These are phyloP conservation scores for Sylvietta virens DNA, from an alignment of 2,113 vertebrate genomes.

Conservation along the genomic window DNA sequence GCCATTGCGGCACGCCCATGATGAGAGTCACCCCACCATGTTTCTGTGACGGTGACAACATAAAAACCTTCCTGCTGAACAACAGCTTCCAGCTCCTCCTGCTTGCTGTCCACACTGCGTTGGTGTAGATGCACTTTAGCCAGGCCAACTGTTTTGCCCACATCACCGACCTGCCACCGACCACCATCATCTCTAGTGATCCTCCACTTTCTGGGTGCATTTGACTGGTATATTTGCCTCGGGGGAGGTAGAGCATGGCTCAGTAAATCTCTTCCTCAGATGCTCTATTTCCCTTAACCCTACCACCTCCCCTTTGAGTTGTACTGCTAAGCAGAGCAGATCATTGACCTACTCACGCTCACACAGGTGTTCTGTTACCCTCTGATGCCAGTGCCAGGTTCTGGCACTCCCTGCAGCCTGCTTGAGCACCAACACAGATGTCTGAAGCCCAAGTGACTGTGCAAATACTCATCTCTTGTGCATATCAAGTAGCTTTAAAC, in stretches of 20 bases:
- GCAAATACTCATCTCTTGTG: neutral
- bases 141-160: accelerated
- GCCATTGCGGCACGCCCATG: neutral
- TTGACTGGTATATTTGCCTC: neutral
- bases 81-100: neutral
- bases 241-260: neutral
- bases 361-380: neutral
- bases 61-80: neutral
- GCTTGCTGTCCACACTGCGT: neutral
- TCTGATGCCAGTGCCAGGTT: neutral
- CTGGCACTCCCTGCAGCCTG: neutral
- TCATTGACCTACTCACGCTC: accelerated
- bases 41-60: neutral
- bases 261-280: neutral
- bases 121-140: neutral
- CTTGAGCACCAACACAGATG: neutral
- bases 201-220: neutral
- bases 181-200: neutral
- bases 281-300: neutral
- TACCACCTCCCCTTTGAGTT: neutral
- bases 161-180: neutral
- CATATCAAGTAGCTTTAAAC: neutral
- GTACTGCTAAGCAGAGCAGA: neutral
- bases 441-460: neutral
- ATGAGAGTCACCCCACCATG: neutral